Evolutionary conservation across 2,888 invertebrate species (phyloP), one percentile per base, ranked within the genome.

Genomic region (Atrina japonica): DNA sequence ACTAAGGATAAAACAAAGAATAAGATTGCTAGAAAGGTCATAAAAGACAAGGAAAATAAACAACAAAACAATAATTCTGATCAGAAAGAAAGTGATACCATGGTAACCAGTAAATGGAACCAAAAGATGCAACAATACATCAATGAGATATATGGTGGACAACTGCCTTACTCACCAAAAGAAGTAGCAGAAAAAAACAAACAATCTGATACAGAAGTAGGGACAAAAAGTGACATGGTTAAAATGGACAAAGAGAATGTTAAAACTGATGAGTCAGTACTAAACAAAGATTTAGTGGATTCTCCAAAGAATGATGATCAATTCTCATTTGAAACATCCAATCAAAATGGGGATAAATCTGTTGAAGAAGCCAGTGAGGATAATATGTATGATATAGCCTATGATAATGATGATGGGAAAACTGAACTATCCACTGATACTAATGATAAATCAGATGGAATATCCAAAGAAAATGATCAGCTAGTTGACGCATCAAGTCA

Each of bases 101-200:
- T 5, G 11, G 35, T 11, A 35, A 35, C 35, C 35, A 35, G 35
- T 5, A 47, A 61, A 14, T 61, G 61, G 61, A 61, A 23, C 16
- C 30, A 41, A 27, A 27, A 49, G 21, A 61, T 61, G 61, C 47
- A 18, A 35, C 21, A 61, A 35, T n/a, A 29, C 6, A 61, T 61
- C 23, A 49, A 49, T 14, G 61, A 61, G 14, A 35, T 61, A 0
- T 61, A 61, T 49, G 61, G 61, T 21, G 49, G 49, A 21, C 29
- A 49, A 14, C 21, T 61, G 30, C 61, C 61, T 11, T 61, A 61
- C 23, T 40, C 56, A 5, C 40, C 35, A 9, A 56, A n/a, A 11
- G 21, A 56, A 18, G 23, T 53, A 18, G 53, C 35, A 21, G 29
- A 30, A 53, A 5, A 29, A 14, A 25, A n/a, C n/a, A n/a, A n/a